Evolutionary conservation across 2,888 invertebrate species (phyloP), one percentile per base, ranked within the genome.

Genomic region (Caenorhabditis afra): DNA sequence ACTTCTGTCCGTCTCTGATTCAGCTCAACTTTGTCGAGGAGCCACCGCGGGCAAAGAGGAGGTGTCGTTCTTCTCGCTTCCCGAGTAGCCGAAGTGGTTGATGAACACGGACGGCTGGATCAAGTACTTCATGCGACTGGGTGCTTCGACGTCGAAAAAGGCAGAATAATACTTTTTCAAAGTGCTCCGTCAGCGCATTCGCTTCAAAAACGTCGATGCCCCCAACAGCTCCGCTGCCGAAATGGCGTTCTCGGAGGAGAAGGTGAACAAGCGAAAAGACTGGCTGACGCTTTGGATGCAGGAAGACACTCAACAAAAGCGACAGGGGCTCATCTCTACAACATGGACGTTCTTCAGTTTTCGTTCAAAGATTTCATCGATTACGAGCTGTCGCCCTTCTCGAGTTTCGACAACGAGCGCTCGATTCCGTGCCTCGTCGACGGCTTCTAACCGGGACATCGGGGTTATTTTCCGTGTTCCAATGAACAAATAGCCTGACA

Each of bases 21-120:
- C 94, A 94, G 81, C 90, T 91, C 61, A 91, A 91, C 75, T 98
- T 99, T 90, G 92, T 99, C n/a, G 97, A 98, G 91, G 96, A 99
- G 91, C 94, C 0, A 93, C 93, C 0, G 98, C 97, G 90, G 92
- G 91, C 10, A 94, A 94, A 87, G 93, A 94, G 85, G 94, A 94
- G 85, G 90, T 94, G 14, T 94, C 95, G 0, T 99, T 99, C 91
- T 99, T 95, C 92, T 97, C 97, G 1, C 91, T 99, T 86, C 99
- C 99, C 0, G 99, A 99, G 91, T 97, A 98, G 91, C 96, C 97
- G 86, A 96, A 97, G 90, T 99, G 99, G 99, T 96, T 96, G 91
- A 92, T 92, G 37, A 94, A 94, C 85, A 97, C 95, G 0, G 93
- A 94, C 0, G 96, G 97, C 91, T 94, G 95, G 93, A 94, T 95